Base-by-base conservation (phyloP, 2,113 vertebrate species). In the Cebidichthys violaceus region DNA sequence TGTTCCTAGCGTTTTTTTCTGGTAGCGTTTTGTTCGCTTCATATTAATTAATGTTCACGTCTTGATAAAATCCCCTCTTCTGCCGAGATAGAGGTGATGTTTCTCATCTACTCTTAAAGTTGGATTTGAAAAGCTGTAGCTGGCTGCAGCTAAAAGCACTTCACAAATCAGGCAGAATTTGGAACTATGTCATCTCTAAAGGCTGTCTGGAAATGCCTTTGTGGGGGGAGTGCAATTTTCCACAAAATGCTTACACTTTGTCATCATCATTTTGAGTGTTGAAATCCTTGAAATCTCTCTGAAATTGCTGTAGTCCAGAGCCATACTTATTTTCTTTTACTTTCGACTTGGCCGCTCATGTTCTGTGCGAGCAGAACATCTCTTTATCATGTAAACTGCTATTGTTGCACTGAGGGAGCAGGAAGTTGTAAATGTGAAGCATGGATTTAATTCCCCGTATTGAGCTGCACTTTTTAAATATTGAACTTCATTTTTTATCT, bases 141-240 rank as follows among this genome's bases (percentile, higher is more conserved):
- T 64, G 65, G 50, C 73, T 70, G 41, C 59, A 80, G 24, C 52
- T 71, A 22, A 81, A 86, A 77, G 22, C 33, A 57, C 65, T 73
- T 47, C 27, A 77, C n/a, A 75, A 77, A 79, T 82, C n/a, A 82
- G 86, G 18, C 55, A 71, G 41, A 66, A 82, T 79, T 67, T 84
- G 17, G 17, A 67, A 81, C 54, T 57, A 47, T 22, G 71, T 76
- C 35, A 31, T 81, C 75, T 84, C 67, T 70, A 77, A 80, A 72
- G 54, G 64, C 74, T 52, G 80, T 68, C 37, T 55, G 31, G 73
- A 85, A 83, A 77, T 47, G 55, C 11, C 72, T 80, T 78, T 74
- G 80, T 7, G 37, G 8, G 37, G 37, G 37, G 14, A 41, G 29
- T 67, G 70, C 67, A 54, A 78, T 82, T 84, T 85, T 61, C 74